Evolutionary conservation across 2,113 vertebrate genomes (phyloP), one percentile per base, ranked within the genome.

Genomic region (Telmatochromis brichardi): DNA sequence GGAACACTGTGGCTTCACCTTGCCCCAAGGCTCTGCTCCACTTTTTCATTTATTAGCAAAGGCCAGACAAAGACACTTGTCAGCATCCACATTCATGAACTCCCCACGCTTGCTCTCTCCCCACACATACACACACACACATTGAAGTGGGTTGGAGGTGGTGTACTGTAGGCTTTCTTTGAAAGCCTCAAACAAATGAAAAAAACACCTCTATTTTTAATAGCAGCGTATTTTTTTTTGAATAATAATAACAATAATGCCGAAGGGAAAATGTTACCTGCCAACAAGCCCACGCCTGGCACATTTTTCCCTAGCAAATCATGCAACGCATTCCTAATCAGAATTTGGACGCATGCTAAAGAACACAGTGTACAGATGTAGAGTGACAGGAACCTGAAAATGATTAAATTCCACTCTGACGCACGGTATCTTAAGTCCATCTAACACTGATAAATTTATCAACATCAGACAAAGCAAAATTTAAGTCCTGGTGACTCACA

Each of bases 41-140:
- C 40, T 92, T 93, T 65, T 93, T 86, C 88, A 88, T 94, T 90
- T 92, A 89, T 86, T 89, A 63, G 87, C 71, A 88, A 85, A 90
- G 87, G 91, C 86, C 90, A 90, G 88, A 94, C 89, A 91, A 94
- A 93, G 95, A 93, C 93, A 94, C 88, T 92, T 94, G 92, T 95
- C 93, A 94, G 90, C 86, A 86, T 92, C 63, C 80, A 47, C 71
- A 82, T 87, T 82, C 90, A 87, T n/a, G 28, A 54, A 71, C 45
- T 82, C 76, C 37, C 21, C 65, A 9, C 11, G 5, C 63, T 40
- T 12, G 19, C 19, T 3, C 19, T 42, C 35, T 42, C 35, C 19
- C n/a, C 28, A 79, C 57, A 82, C 42, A 50, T 5, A 42, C 45
- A 45, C 31, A 23, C 33, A 35, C 45, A 71, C 81, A 53, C 8